Percentiles rank a stretch among this genome's conserved stretches.
Conservation (phyloP, 1,140 invertebrate species). For the Pemphigus obesinymphae region DNA sequence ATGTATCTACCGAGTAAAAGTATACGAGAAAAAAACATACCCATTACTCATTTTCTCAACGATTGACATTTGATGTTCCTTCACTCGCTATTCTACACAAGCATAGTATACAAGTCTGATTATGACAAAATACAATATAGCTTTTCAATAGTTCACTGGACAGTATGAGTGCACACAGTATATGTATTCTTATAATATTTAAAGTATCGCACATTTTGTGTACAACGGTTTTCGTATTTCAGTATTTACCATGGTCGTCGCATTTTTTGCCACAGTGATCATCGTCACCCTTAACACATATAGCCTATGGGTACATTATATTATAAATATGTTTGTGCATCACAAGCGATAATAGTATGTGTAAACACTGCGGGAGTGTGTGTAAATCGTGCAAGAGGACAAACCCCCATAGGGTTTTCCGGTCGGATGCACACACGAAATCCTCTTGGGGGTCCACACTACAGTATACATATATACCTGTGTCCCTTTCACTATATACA, state of each 20-base stretch:
- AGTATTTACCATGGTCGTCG: not conserved
- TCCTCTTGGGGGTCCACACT: not conserved
- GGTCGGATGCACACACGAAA: conserved; percentile 1
- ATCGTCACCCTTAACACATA: not conserved
- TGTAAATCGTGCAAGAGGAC: not conserved
- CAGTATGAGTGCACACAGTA: not conserved
- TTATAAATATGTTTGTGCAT: too few species aligned
- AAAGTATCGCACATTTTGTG: not conserved
- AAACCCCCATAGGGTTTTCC: conserved; percentile 4
- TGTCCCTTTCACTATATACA: not conserved
- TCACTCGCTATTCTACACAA: too few species aligned
- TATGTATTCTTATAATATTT: too few species aligned
- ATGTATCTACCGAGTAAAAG: too few species aligned
- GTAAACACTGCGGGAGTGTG: not conserved
- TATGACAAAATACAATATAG: too few species aligned
- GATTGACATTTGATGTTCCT: too few species aligned
- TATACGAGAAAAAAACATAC: too few species aligned
- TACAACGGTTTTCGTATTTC: not conserved
- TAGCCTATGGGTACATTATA: not conserved
- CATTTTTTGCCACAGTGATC: not conserved
- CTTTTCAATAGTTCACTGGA: too few species aligned
- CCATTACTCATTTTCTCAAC: too few species aligned
- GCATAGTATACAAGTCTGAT: too few species aligned
- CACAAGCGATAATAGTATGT: too few species aligned
- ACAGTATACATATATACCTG: not conserved